These are phyloP conservation scores for Formica exsecta DNA, from an alignment of 1,140 invertebrate species.

Conservation along the genomic window DNA sequence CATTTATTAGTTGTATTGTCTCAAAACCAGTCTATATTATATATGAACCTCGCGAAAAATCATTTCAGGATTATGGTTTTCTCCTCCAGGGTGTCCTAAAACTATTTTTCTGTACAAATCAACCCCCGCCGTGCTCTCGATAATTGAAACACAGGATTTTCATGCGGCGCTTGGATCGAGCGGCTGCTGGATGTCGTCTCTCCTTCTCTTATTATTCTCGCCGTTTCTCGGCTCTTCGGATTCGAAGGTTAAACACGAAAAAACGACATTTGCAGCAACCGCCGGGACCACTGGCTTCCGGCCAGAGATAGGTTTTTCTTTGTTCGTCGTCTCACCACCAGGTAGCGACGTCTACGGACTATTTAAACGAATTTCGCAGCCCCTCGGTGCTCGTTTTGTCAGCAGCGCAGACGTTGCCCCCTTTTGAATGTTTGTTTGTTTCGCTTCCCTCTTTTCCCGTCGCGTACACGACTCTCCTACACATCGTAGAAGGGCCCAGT, in stretches of 20 bases:
- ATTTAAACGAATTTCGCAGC: constrained; percentile 85
- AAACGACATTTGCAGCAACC: constrained; percentile 63
- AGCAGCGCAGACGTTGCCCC: constrained; percentile 85
- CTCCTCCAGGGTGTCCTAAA: too few species aligned
- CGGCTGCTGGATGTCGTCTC: not conserved
- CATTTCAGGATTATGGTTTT: not conserved
- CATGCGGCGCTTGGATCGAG: not conserved
- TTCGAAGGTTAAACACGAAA: constrained; percentile 77
- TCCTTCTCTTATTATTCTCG: not conserved
- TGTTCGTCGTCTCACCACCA: constrained; percentile 81
- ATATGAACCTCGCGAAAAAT: not conserved
- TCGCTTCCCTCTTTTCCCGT: constrained; percentile 64
- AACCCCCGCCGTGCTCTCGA: not conserved
- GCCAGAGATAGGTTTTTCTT: constrained; percentile 79
- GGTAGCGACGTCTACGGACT: constrained; percentile 84
- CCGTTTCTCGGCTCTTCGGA: constrained; percentile 15
- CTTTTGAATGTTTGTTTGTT: constrained; percentile 79
- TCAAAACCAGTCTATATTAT: not conserved
- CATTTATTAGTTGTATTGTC: not conserved
- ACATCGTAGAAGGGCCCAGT: constrained; percentile 64
- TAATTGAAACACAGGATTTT: not conserved
- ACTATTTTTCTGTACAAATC: not conserved
- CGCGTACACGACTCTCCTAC: constrained; percentile 58
- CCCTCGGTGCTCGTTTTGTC: constrained; percentile 85
- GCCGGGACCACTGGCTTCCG: constrained; percentile 81